Base-by-base conservation (phyloP, 2,113 vertebrate species). In the Coregonus clupeaformis region DNA sequence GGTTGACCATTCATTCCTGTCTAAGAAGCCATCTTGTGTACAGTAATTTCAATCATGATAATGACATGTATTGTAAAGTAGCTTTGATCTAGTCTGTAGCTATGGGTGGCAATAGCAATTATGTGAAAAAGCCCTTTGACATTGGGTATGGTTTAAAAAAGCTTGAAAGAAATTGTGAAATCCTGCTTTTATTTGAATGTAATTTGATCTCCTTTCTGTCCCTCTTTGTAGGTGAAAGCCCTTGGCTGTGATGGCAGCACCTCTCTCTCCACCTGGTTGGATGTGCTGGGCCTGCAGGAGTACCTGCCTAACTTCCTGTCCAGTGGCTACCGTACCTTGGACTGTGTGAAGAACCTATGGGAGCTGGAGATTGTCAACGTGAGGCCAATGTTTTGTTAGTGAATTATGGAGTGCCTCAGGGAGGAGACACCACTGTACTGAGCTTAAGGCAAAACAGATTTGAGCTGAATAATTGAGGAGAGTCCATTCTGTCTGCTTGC, bases 281-380 rank as follows among this genome's bases (percentile, higher is more conserved):
- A 96, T 76, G 91, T 92, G 5, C 89, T 99, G 77, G 97, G 96
- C 66, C 93, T 99, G 75, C 96, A 97, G 81, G 97, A 98, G 79
- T 99, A 99, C 20, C 88, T 96, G 62, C 96, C 96, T 75, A 97
- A 95, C 90, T 99, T 99, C 87, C 93, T 98, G 69, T 94, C 97
- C 0, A 97, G 96, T 6, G 98, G 98, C 78, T 99, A 99, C 89
- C 95, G 95, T 85, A 97, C 97, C 32, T 93, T 98, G 0, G 97
- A 99, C 90, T 95, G 95, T 82, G 96, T 99, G 73, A 97, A 96
- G 88, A 99, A 97, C 91, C 95, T 99, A 85, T 99, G 98, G 98
- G 98, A 99, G 91, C 93, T 98, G 69, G 98, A 99, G 91, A 96
- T 99, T 22, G 94, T 99, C 62, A 99, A 99, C 0, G 98, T 99